Percentiles rank a stretch among this genome's conserved stretches.
Evolutionary conservation across 1,140 invertebrate genomes (phyloP).

Genomic region (Kradibia gibbosae): DNA sequence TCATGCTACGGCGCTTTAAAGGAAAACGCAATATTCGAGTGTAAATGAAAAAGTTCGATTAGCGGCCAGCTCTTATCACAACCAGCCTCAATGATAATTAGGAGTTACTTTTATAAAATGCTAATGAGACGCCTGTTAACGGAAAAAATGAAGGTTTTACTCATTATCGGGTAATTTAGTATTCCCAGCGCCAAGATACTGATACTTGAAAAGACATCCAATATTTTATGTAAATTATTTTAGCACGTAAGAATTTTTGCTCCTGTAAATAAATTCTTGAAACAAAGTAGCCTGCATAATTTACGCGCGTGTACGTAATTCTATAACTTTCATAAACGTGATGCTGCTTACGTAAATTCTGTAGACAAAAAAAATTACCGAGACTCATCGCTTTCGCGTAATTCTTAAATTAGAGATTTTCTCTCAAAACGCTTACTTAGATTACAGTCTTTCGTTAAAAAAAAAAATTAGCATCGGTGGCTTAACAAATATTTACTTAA

Average conservation of each 20-base stretch:
- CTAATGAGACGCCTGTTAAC: constrained; percentile 6
- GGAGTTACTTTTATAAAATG: constrained; percentile 36
- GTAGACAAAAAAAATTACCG: neutral
- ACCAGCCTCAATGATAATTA: constrained; percentile 57
- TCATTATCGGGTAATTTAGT: constrained; percentile 27
- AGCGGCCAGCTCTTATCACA: constrained; percentile 48
- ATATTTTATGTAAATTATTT: constrained; percentile 43
- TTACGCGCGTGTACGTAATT: neutral
- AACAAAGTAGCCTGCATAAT: constrained; percentile 7
- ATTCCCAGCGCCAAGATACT: constrained; percentile 7
- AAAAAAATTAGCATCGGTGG: constrained; percentile 11
- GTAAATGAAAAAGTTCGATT: neutral
- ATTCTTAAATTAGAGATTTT: neutral
- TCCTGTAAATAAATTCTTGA: constrained; percentile 28
- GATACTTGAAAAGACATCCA: constrained; percentile 21
- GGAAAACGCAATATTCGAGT: neutral
- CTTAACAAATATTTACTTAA: neutral
- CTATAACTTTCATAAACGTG: constrained; percentile 5
- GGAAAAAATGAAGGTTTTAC: constrained; percentile 38
- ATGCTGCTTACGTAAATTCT: neutral
- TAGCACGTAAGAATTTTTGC: neutral
- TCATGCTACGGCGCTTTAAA: constrained; percentile 1
- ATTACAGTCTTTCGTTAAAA: constrained; percentile 4
- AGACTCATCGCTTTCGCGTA: neutral
- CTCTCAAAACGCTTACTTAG: neutral